Base-by-base conservation (phyloP, 2,888 invertebrate genomes). In the Cryptus armator region DNA sequence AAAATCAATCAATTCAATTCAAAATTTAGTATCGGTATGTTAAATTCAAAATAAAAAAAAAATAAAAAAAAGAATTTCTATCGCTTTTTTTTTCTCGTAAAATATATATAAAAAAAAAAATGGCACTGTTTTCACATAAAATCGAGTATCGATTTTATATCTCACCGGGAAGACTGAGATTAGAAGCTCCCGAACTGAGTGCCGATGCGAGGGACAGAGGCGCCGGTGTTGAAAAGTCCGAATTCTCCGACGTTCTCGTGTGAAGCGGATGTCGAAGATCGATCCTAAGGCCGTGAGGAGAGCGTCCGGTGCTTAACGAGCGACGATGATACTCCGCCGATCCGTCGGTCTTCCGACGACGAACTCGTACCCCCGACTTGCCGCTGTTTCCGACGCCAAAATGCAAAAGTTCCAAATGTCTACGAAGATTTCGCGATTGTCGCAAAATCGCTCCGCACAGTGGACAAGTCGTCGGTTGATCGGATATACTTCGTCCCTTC, bases 381-480 rank as follows among this genome's bases (percentile, higher is more conserved):
- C 85, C 80, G 53, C 84, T 87, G 74, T 90, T 91, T 37, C 92
- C 91, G 56, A 89, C 82, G 24, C 91, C 92, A 85, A 93, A 93
- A 86, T 93, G 92, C 37, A 92, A 87, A 3, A 93, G 89, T 81
- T 93, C 95, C 89, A 95, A 94, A 91, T 95, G 95, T 84, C 95
- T 94, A 74, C 95, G 93, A 86, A 95, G 92, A 89, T 95, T 95
- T 87, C 95, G 93, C 12, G 95, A 95, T 90, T 95, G 95, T 76
- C 95, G 94, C 59, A 95, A 94, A 84, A 95, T 94, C 77, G 95
- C 95, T 86, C 95, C 95, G 88, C 95, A 95, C 84, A 95, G 93
- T 56, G 95, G 95, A 91, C 95, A 95, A 44, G 95, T 94, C 43
- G 95, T 95, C 68, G 95, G 95, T 91, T 95, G 95, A 92, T 95